Percentiles rank a stretch among this genome's conserved stretches.
Evolutionary conservation across 2,797 vertebrate genomes (phyloP).

Genomic region (Protosalanx chinensis): DNA sequence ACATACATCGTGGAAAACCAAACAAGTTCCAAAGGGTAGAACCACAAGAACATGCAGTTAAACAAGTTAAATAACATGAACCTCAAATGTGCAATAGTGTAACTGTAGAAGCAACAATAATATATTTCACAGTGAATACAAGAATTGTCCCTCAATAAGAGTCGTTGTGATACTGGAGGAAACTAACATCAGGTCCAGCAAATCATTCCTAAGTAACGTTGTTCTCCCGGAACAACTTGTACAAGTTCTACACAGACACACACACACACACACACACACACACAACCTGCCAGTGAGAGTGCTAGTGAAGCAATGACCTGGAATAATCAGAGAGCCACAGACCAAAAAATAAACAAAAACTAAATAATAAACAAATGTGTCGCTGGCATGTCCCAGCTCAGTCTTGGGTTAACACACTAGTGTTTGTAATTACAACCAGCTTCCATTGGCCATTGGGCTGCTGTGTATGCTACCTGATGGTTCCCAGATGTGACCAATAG

Average conservation of each 20-base stretch:
- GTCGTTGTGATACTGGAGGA: too few relatives aligned
- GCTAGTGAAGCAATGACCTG: neutral
- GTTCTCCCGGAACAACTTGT: too few relatives aligned
- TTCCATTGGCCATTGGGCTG: slow-evolving; percentile 22
- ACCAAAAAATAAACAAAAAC: neutral
- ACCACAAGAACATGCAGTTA: too few relatives aligned
- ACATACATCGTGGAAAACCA: too few relatives aligned
- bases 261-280: neutral
- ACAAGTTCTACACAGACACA: neutral
- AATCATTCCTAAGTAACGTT: too few relatives aligned
- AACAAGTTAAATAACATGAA: too few relatives aligned
- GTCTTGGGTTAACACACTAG: slow-evolving; percentile 29
- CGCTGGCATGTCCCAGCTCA: neutral
- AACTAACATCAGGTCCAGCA: too few relatives aligned
- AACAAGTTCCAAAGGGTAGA: too few relatives aligned
- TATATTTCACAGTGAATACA: too few relatives aligned
- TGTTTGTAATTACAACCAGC: slow-evolving; percentile 28
- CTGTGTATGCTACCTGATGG: slow-evolving; percentile 31
- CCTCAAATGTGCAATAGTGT: too few relatives aligned
- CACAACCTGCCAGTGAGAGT: neutral
- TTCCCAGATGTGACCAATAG: slow-evolving; percentile 35
- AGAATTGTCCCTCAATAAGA: too few relatives aligned
- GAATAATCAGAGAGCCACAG: neutral
- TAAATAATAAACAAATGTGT: neutral
- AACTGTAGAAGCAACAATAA: too few relatives aligned